phyloP scores from a whole-genome alignment of 1,140 invertebrate genomes.

The Zaprionus taronus region DNA sequence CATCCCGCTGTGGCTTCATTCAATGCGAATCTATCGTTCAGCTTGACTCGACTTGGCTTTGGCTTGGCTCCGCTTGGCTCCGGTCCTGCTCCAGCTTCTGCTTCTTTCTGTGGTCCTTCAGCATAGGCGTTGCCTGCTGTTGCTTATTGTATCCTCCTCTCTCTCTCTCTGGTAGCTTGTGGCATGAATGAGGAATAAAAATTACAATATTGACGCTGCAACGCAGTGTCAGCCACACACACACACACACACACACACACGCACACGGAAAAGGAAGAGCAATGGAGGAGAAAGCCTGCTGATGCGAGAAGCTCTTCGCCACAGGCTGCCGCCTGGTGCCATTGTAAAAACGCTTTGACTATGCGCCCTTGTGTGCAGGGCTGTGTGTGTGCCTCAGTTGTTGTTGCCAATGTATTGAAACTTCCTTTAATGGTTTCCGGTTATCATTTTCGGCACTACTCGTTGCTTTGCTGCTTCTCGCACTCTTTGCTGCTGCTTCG shows the following conservation, averaged over 20 bases:
- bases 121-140: constrained; percentile 16
- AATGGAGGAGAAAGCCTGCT: constrained; percentile 36
- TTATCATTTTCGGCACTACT: constrained; percentile 79
- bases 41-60: constrained; percentile 48
- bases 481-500: constrained; percentile 9
- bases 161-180: constrained; percentile 34
- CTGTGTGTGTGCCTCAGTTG: constrained; percentile 12
- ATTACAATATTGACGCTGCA: constrained; percentile 76
- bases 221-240: constrained; percentile 62
- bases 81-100: neutral
- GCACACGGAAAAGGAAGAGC: constrained; percentile 25
- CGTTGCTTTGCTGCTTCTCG: constrained; percentile 9
- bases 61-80: neutral
- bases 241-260: constrained; percentile 46
- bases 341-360: constrained; percentile 40
- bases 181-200: constrained; percentile 77
- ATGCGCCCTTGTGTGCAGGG: neutral
- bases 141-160: constrained; percentile 35
- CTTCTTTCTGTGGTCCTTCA: constrained; percentile 11
- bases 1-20: constrained; percentile 46
- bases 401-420: constrained; percentile 69
- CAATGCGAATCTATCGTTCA: constrained; percentile 77
- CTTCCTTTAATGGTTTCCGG: constrained; percentile 83
- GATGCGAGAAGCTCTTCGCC: constrained; percentile 50
- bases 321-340: constrained; percentile 50